Evolutionary conservation across 2,888 invertebrate genomes (phyloP).

Genomic region (Lobophora halterata): DNA sequence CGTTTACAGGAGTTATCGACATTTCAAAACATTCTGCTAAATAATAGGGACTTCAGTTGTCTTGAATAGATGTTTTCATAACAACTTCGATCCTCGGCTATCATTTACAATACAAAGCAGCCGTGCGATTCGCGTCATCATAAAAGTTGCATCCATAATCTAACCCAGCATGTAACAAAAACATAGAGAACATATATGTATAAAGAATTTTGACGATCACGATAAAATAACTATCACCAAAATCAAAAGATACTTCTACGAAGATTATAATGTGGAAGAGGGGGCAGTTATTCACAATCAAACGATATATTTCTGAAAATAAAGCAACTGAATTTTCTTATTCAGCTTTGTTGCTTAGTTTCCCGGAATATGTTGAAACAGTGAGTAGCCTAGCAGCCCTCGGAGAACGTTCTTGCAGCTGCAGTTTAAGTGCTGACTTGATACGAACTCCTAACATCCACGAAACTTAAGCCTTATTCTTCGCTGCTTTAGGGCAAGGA

Average conservation of each 20-base stretch:
- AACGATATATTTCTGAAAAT: too few relatives aligned
- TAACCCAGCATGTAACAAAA: constrained; percentile 16
- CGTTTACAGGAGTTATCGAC: too few relatives aligned
- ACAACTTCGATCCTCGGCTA: constrained; percentile 4
- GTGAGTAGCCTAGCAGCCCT: too few relatives aligned
- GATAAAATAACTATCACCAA: too few relatives aligned
- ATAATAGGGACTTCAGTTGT: constrained; percentile 1
- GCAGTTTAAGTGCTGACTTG: not conserved
- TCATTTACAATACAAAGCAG: constrained; percentile 16
- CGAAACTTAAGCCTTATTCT: constrained; percentile 14
- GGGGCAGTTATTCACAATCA: too few relatives aligned
- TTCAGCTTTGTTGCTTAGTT: too few relatives aligned
- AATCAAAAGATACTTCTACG: not conserved
- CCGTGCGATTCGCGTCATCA: constrained; percentile 22
- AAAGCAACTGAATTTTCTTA: too few relatives aligned
- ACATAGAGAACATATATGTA: constrained; percentile 3
- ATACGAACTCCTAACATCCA: not conserved
- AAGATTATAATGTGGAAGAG: not conserved
- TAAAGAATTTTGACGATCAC: too few relatives aligned
- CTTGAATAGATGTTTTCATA: not conserved
- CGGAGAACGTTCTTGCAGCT: not conserved
- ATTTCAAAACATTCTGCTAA: not conserved
- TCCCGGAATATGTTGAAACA: too few relatives aligned
- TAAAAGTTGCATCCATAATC: constrained; percentile 25
- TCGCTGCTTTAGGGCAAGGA: constrained; percentile 19